A percentile compares a stretch with the other conserved stretches of the same genome.
phyloP scores from a whole-genome alignment of 2,113 vertebrate genomes.

The Chlamydotis undulata region DNA sequence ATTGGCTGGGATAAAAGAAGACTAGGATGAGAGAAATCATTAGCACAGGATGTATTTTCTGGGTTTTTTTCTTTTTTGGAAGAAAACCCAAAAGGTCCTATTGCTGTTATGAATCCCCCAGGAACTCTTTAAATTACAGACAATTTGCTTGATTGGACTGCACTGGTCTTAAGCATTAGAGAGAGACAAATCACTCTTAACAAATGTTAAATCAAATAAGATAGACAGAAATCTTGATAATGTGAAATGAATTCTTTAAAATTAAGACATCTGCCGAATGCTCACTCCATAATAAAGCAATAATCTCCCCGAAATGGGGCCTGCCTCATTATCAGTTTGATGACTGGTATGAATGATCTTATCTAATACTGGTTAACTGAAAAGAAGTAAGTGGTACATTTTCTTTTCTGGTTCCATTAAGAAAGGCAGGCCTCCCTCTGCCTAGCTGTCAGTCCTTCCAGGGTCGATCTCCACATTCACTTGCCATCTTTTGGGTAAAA shows the following conservation, averaged over 20 bases:
- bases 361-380: conserved; percentile 29
- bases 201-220: conserved; percentile 70
- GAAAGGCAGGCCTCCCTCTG: not conserved
- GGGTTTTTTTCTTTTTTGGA: not conserved
- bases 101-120: conserved; percentile 54
- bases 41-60: conserved; percentile 56
- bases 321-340: conserved; percentile 56
- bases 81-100: conserved; percentile 52
- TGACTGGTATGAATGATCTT: conserved; percentile 23
- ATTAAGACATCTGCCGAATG: conserved; percentile 61
- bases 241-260: conserved; percentile 61
- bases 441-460: not conserved
- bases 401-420: not conserved
- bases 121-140: conserved; percentile 66
- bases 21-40: conserved; percentile 59
- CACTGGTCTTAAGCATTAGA: conserved; percentile 54
- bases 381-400: not conserved
- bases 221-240: conserved; percentile 68
- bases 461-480: not conserved
- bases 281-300: conserved; percentile 43
- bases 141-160: conserved; percentile 71
- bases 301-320: conserved; percentile 51
- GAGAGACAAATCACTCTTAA: conserved; percentile 67
- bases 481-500: not conserved
- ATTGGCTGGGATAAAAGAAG: conserved; percentile 65